Evolutionary conservation across 2,797 vertebrate genomes (phyloP).

Genomic region (Austrolebias charrua): DNA sequence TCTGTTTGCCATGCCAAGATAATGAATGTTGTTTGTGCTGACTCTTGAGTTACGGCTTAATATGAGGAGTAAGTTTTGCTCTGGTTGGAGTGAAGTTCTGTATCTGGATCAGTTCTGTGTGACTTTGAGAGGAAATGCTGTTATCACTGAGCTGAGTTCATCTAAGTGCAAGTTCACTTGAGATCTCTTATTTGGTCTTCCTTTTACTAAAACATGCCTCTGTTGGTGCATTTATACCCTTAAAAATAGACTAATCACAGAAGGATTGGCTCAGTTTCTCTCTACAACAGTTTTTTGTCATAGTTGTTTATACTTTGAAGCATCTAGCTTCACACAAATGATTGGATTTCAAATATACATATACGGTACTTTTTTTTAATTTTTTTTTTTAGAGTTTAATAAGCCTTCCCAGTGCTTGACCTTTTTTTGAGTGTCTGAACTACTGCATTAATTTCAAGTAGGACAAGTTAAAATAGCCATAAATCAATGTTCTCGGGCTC

Average conservation of each 20-base stretch:
- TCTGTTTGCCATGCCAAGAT: slow-evolving; percentile 40
- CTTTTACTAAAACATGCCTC: slow-evolving; percentile 54
- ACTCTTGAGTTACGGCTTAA: slow-evolving; percentile 59
- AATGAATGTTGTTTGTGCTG: slow-evolving; percentile 50
- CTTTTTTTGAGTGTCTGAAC: slow-evolving; percentile 60
- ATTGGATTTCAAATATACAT: slow-evolving; percentile 57
- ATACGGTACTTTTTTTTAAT: no score
- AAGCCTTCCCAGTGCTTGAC: slow-evolving; percentile 47
- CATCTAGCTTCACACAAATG: slow-evolving; percentile 18
- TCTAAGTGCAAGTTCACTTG: slow-evolving; percentile 20
- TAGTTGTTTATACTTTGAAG: slow-evolving; percentile 17
- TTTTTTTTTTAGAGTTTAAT: slow-evolving; percentile 47
- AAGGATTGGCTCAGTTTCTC: slow-evolving; percentile 21
- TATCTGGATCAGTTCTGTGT: slow-evolving; percentile 14
- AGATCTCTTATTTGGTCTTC: slow-evolving; percentile 36
- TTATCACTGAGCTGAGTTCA: slow-evolving; percentile 5
- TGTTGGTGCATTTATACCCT: slow-evolving; percentile 10
- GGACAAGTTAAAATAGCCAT: slow-evolving; percentile 83
- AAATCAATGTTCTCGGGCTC: slow-evolving; percentile 77
- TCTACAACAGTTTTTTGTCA: neutral
- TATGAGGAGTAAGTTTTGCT: slow-evolving; percentile 53
- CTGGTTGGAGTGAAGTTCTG: slow-evolving; percentile 1
- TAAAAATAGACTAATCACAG: slow-evolving; percentile 24
- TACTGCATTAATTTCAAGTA: slow-evolving; percentile 76
- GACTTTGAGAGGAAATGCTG: slow-evolving; percentile 21